Base-by-base conservation (phyloP, 2,797 vertebrate species). In the Euthynnus affinis region DNA sequence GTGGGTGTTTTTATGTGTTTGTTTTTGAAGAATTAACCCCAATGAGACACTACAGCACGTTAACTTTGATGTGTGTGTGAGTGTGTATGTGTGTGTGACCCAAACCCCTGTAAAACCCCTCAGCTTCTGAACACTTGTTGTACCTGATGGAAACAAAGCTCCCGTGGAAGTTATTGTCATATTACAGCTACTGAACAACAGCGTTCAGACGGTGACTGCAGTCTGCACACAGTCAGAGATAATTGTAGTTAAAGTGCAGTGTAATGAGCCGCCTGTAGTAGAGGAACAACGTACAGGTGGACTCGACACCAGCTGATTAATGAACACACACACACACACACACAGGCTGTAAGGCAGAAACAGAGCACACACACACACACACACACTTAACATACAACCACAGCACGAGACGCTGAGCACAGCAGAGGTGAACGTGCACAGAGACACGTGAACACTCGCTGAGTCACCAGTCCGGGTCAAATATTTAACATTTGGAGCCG, bases 1-100 rank as follows among this genome's bases (percentile, higher is more conserved):
- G 82, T 87, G 85, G 72, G 76, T 44, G 75, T 79, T 70, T 73
- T 87, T 40, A 64, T 78, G 49, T 73, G 48, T 85, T 77, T 81
- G 72, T 74, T 64, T 82, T 79, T 60, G 61, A 25, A 81, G 57
- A 78, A 74, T 88, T 53, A 81, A 80, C 74, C 68, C 66, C 32
- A 66, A 0, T 1, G 70, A 88, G 71, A 71, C 29, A 15, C 70
- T 23, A 4, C 58, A 59, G 60, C 40, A 55, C 62, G 5, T 3
- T 25, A 18, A 44, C 7, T 34, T 18, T 65, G 9, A 53, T 20
- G 22, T 65, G 76, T 67, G 49, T 13, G 22, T 53, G 42, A 49
- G 66, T 77, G 63, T 46, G 5, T 64, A 58, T 15, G 49, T 5
- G 22, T 48, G 53, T n/a, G n/a, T n/a, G n/a, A n/a, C n/a, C n/a